These are phyloP conservation scores for Callimorpha dominula DNA, from an alignment of 2,888 invertebrate genomes.

Conservation along the genomic window DNA sequence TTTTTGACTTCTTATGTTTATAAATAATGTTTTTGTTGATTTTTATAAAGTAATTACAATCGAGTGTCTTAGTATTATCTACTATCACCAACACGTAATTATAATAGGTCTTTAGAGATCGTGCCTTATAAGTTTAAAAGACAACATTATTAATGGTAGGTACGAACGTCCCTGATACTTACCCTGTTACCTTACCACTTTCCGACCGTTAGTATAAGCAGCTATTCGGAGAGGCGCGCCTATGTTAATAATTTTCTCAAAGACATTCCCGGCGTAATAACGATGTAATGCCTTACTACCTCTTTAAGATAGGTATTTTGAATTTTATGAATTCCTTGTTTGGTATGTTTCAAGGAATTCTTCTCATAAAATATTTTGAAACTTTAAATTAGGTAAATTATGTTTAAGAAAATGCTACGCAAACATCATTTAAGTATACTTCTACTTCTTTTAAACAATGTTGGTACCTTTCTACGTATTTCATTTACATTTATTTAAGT, in stretches of 20 bases:
- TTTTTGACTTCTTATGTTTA: too few relatives aligned
- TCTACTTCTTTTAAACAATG: not conserved
- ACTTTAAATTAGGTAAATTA: not conserved
- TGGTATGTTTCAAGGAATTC: constrained; percentile 21
- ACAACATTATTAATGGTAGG: not conserved
- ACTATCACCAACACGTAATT: too few relatives aligned
- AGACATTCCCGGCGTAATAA: constrained; percentile 71
- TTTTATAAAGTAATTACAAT: too few relatives aligned
- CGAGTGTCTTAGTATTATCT: too few relatives aligned
- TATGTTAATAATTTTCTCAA: constrained; percentile 78
- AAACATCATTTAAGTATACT: not conserved
- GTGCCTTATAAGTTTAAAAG: not conserved
- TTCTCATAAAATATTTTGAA: constrained; percentile 7
- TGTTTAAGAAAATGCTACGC: not conserved
- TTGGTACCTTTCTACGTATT: not conserved
- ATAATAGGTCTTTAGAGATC: too few relatives aligned
- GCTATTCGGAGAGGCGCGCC: constrained; percentile 67
- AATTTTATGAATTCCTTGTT: constrained; percentile 49
- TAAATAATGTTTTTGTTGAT: too few relatives aligned
- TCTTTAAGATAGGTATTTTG: constrained; percentile 67
- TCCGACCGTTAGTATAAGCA: constrained; percentile 55
- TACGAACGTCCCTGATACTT: constrained; percentile 29
- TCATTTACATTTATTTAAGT: too few relatives aligned
- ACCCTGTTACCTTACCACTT: constrained; percentile 26
- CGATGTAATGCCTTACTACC: constrained; percentile 79